These are phyloP conservation scores for Thereva unica DNA, from an alignment of 2,888 invertebrate species.

Conservation along the genomic window DNA sequence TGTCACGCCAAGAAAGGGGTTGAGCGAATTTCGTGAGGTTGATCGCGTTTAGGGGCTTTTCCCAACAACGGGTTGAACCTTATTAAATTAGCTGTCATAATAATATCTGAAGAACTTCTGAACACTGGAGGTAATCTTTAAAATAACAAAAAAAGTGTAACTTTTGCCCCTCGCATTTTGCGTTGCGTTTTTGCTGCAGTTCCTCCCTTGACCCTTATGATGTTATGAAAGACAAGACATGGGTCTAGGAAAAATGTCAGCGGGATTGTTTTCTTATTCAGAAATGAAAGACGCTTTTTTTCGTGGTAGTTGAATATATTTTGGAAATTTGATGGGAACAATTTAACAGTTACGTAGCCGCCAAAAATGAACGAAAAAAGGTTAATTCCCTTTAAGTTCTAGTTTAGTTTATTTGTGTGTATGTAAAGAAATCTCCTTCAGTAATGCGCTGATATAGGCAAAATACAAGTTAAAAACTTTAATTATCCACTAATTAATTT, in stretches of 20 bases:
- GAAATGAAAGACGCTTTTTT: conserved; percentile 7
- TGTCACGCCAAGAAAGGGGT: too few relatives aligned
- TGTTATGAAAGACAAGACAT: conserved; percentile 11
- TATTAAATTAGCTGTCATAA: conserved; percentile 30
- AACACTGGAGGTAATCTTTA: conserved; percentile 15
- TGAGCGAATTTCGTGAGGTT: too few relatives aligned
- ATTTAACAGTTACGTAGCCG: conserved; percentile 1
- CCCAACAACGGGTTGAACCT: conserved; percentile 7
- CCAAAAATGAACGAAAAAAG: not conserved
- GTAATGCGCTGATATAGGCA: too few relatives aligned
- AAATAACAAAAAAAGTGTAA: not conserved
- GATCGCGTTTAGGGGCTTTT: too few relatives aligned
- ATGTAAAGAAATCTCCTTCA: too few relatives aligned
- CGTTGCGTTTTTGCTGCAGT: conserved; percentile 3
- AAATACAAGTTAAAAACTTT: too few relatives aligned
- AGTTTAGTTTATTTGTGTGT: too few relatives aligned
- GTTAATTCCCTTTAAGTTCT: too few relatives aligned
- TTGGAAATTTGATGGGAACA: conserved; percentile 20
- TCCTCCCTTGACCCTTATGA: not conserved
- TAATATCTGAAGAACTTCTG: not conserved
- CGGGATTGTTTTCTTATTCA: conserved; percentile 26
- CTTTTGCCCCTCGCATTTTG: not conserved
- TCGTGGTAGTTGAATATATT: not conserved
- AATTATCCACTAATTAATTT: too few relatives aligned
- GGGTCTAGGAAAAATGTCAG: conserved; percentile 3